A percentile compares a stretch with the other conserved stretches of the same genome.
Conservation (phyloP, 2,113 vertebrate species). For the Cynopterus brachyotis region DNA sequence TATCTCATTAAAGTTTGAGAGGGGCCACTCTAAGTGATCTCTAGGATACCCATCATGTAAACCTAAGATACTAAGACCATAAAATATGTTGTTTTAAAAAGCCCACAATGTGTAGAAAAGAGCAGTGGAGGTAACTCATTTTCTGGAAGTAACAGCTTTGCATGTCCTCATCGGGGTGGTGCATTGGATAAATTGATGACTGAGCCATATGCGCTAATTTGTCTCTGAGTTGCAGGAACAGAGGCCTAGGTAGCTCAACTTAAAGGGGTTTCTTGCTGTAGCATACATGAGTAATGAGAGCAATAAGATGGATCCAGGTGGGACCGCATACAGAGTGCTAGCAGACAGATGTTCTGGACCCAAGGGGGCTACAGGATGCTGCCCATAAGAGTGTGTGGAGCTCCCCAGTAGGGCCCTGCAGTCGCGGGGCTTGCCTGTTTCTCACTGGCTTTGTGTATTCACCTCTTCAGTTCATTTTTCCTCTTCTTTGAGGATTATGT, state of each 20-base stretch:
- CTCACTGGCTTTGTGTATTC: neutral
- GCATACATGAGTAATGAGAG: neutral
- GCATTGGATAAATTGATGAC: neutral
- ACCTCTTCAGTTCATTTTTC: neutral
- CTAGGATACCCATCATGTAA: neutral
- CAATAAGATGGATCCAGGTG: neutral
- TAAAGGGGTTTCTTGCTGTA: neutral
- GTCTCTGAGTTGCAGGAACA: neutral
- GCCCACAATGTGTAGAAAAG: neutral
- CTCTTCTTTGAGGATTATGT: neutral
- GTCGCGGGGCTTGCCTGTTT: rapidly evolving
- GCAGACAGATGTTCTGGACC: neutral
- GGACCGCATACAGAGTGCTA: neutral
- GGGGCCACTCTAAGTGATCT: neutral
- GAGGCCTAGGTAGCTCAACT: neutral
- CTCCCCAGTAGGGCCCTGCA: rapidly evolving
- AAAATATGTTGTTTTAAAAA: neutral
- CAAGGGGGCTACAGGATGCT: neutral
- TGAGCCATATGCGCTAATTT: neutral
- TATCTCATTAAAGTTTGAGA: neutral
- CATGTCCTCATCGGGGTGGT: neutral
- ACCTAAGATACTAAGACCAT: neutral
- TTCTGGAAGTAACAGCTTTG: neutral
- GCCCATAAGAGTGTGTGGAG: neutral
- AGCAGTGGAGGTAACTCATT: neutral